Percentiles rank a stretch among this genome's conserved stretches.
Evolutionary conservation across 2,888 invertebrate genomes (phyloP).

Genomic region (Parnassius apollo): DNA sequence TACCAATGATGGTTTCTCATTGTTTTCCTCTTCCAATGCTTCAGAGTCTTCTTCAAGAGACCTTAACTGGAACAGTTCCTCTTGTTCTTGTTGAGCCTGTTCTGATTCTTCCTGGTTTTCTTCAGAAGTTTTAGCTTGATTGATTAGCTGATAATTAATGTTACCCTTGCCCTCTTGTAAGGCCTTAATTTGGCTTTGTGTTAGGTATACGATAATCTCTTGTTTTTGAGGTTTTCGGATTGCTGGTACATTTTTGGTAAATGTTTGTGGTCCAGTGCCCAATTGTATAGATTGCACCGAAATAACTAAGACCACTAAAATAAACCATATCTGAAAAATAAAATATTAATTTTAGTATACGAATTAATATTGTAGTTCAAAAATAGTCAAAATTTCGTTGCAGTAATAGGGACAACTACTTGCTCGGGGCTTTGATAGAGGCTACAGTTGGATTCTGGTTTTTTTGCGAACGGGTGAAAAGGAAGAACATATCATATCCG

Average conservation of each 20-base stretch:
- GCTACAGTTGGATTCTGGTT: no score
- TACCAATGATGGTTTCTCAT: constrained; percentile 6
- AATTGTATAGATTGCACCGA: constrained; percentile 40
- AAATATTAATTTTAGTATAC: constrained; percentile 15
- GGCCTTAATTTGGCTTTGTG: constrained; percentile 57
- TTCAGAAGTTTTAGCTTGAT: constrained; percentile 28
- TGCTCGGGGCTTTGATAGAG: no score
- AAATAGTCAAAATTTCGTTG: no score
- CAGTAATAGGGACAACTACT: no score
- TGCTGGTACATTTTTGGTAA: constrained; percentile 35
- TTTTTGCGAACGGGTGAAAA: no score
- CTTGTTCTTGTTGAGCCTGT: constrained; percentile 29
- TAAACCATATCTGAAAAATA: constrained; percentile 49
- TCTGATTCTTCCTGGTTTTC: constrained; percentile 29
- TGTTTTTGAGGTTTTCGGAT: constrained; percentile 32
- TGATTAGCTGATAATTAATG: constrained; percentile 26
- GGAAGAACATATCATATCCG: no score
- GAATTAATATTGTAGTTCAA: no score
- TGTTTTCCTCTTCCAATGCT: constrained; percentile 3
- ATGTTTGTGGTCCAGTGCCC: constrained; percentile 49
- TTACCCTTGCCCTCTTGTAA: constrained; percentile 44
- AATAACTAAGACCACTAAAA: constrained; percentile 41
- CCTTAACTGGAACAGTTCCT: constrained; percentile 3
- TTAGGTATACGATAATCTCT: constrained; percentile 62
- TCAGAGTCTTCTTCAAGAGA: constrained; percentile 12